Evolutionary conservation across 2,797 vertebrate genomes (phyloP), one percentile per base, ranked within the genome.

Genomic region (Paguma larvata): DNA sequence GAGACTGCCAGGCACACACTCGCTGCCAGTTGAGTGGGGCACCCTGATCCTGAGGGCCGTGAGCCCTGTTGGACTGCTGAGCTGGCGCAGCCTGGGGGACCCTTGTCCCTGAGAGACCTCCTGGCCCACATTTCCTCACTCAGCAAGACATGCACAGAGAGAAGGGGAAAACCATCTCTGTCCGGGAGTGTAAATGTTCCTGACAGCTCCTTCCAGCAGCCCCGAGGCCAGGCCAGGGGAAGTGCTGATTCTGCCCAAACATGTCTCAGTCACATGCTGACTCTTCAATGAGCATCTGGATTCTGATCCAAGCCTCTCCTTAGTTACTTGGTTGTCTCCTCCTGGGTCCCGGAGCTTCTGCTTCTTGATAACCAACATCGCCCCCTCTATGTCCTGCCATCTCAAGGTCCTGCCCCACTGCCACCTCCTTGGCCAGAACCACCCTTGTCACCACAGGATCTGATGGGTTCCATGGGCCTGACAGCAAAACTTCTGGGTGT

Each of bases 231-330:
- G 82, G 93, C 51, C 85, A 32, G 18, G 6, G 89, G 51, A 89
- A 96, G 38, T 85, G 95, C 96, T 96, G 79, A 84, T 70, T 93
- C 44, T 70, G 67, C 65, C 65, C 48, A 83, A 78, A 65, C 63
- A 44, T 16, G 21, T 65, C 48, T 79, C 23, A 13, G 79, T 84
- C 70, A 46, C 12, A 18, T 15, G 88, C 88, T 56, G 70, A 80
- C 77, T 34, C 19, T 4, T 4, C 53, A 41, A 27, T 46, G 78
- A 70, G 48, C 1, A 0, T 44, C 56, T 73, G 75, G 48, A 73
- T 68, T 94, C 85, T 89, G 32, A 82, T 51, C 59, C 68, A 25
- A 19, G 70, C 73, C 91, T 83, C 62, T 83, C 46, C 25, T 63
- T 78, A 87, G 48, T 63, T 46, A 25, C 70, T 83, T 72, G 51